These are phyloP conservation scores for Ischnus inquisitorius DNA, from an alignment of 2,888 invertebrate genomes.

Conservation along the genomic window DNA sequence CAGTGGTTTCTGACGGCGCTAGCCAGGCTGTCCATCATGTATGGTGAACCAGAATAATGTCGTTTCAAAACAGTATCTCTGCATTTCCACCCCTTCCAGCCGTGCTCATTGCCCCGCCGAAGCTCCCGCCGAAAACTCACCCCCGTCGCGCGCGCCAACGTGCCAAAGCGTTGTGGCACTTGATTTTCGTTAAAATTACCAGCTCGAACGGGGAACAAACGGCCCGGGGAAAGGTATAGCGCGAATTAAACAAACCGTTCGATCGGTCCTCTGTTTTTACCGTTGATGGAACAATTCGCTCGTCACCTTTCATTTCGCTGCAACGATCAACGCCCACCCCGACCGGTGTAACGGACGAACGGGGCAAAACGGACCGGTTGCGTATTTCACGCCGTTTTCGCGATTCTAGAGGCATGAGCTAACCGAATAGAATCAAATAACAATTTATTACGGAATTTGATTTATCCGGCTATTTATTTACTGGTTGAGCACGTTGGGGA, in stretches of 20 bases:
- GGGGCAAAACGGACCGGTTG: no score
- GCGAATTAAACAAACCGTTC: not conserved
- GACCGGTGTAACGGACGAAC: no score
- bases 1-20: constrained; percentile 67
- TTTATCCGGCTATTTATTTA: no score
- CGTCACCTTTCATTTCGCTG: not conserved
- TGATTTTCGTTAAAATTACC: not conserved
- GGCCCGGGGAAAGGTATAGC: not conserved
- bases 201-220: not conserved
- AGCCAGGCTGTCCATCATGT: constrained; percentile 68
- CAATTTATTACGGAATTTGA: no score
- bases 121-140: not conserved
- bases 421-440: no score
- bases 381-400: no score
- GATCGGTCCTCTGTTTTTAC: not conserved
- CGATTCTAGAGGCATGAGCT: no score
- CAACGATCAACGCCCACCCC: not conserved
- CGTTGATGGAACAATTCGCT: not conserved
- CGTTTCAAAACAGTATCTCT: constrained; percentile 66
- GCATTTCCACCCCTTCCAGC: constrained; percentile 22
- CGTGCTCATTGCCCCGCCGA: constrained; percentile 13
- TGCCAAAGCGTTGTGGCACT: not conserved
- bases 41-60: constrained; percentile 67
- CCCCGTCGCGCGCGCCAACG: not conserved
- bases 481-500: no score